Percentiles rank a stretch among this genome's conserved stretches.
phyloP scores from a whole-genome alignment of 1,140 invertebrate species.

The Drosophila punjabiensis region DNA sequence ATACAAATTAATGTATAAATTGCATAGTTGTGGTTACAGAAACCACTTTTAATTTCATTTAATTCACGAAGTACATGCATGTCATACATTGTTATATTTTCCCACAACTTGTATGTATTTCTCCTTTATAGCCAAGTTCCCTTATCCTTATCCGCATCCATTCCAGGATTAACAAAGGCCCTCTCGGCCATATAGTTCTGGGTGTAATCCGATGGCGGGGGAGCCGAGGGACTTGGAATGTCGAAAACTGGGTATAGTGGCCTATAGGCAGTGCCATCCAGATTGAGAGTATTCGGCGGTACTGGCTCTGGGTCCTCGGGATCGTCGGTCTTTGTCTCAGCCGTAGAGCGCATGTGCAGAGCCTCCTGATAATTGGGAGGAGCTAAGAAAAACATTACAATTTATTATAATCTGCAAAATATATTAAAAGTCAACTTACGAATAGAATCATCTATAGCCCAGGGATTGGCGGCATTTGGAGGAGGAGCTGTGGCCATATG shows the following conservation, averaged over 20 bases:
- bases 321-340: not conserved
- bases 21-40: no score
- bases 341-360: conserved; percentile 52
- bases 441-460: conserved; percentile 48
- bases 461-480: conserved; percentile 18
- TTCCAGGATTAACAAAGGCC: conserved; percentile 37
- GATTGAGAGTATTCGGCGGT: conserved; percentile 43
- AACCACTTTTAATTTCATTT: no score
- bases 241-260: conserved; percentile 77
- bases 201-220: conserved; percentile 24
- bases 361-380: conserved; percentile 78
- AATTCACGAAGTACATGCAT: no score
- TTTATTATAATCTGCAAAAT: not conserved
- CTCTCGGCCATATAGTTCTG: conserved; percentile 41
- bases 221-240: conserved; percentile 66
- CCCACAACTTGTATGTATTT: not conserved
- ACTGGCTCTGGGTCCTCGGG: conserved; percentile 25
- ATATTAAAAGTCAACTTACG: conserved; percentile 33
- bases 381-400: conserved; percentile 33
- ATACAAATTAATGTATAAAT: no score
- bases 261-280: conserved; percentile 61
- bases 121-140: conserved; percentile 62
- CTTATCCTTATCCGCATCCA: conserved; percentile 50
- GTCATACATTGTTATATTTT: not conserved
- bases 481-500: conserved; percentile 31